Conservation (phyloP, 2,797 vertebrate species). For the Typhlichthys eigenmanni region DNA sequence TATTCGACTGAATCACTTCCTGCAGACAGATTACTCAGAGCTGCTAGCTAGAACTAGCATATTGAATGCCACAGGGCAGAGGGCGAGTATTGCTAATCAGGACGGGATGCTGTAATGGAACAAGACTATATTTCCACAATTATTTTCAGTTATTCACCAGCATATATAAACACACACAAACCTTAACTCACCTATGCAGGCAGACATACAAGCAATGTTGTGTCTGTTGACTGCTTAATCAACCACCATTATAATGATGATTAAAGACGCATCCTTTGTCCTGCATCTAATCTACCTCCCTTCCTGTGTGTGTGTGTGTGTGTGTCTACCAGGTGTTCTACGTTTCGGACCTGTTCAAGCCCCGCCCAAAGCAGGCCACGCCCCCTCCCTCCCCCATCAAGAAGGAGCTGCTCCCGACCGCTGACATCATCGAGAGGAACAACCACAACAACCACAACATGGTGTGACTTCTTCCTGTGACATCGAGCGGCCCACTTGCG, state of each 20-base stretch:
- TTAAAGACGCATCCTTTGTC: background rate
- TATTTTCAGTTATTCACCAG: background rate
- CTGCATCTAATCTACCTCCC: background rate
- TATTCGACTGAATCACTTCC: slow-evolving; percentile 29
- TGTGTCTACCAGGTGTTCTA: slow-evolving; percentile 85
- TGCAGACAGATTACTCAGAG: slow-evolving; percentile 40
- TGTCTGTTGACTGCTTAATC: background rate
- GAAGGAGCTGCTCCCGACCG: slow-evolving; percentile 92
- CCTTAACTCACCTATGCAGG: background rate
- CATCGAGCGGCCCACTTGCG: slow-evolving; percentile 79
- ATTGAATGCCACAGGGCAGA: slow-evolving; percentile 1
- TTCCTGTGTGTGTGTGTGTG: slow-evolving; percentile 6
- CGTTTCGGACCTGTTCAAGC: slow-evolving; percentile 96
- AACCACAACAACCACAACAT: slow-evolving; percentile 98
- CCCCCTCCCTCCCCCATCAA: slow-evolving; percentile 88
- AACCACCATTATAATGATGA: no score
- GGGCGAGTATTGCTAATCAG: slow-evolving; percentile 12
- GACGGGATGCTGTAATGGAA: slow-evolving; percentile 18
- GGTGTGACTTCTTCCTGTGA: slow-evolving; percentile 83
- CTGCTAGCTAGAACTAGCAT: background rate
- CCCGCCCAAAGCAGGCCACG: slow-evolving; percentile 80
- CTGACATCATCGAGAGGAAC: slow-evolving; percentile 96
- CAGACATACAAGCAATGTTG: background rate
- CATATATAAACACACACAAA: slow-evolving; percentile 7
- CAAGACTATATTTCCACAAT: background rate